Percentiles rank a stretch among this genome's conserved stretches.
Evolutionary conservation across 2,888 invertebrate genomes (phyloP).

Genomic region (Polydrusus cervinus): DNA sequence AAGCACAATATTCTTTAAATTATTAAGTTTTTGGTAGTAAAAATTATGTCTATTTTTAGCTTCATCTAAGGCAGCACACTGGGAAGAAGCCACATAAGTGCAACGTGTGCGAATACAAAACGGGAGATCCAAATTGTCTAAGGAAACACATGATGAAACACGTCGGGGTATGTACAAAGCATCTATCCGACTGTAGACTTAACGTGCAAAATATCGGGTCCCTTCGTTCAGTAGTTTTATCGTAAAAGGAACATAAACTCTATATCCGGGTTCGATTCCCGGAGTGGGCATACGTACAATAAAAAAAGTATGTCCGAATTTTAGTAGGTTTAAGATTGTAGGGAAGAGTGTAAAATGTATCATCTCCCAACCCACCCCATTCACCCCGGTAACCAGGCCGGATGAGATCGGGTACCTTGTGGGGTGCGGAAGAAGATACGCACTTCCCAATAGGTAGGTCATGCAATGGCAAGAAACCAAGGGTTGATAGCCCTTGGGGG

Average conservation of each 20-base stretch:
- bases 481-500: no score
- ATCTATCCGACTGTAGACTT: not conserved
- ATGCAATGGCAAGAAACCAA: no score
- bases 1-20: no score
- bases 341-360: no score
- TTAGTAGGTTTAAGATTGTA: no score
- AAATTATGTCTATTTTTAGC: constrained; percentile 68
- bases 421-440: no score
- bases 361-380: no score
- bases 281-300: no score
- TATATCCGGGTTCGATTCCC: not conserved
- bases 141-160: constrained; percentile 79
- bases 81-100: constrained; percentile 86
- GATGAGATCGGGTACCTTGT: no score
- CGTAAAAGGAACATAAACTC: not conserved
- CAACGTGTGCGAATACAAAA: constrained; percentile 79
- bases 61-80: constrained; percentile 84
- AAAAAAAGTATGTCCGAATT: no score
- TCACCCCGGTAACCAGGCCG: no score
- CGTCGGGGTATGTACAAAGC: constrained; percentile 69
- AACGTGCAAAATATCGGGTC: not conserved
- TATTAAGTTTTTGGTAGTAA: not conserved
- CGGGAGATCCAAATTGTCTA: constrained; percentile 85
- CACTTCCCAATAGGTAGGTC: no score
- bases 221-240: not conserved